Base-by-base conservation (phyloP, 1,140 invertebrate genomes). In the Maconellicoccus hirsutus region DNA sequence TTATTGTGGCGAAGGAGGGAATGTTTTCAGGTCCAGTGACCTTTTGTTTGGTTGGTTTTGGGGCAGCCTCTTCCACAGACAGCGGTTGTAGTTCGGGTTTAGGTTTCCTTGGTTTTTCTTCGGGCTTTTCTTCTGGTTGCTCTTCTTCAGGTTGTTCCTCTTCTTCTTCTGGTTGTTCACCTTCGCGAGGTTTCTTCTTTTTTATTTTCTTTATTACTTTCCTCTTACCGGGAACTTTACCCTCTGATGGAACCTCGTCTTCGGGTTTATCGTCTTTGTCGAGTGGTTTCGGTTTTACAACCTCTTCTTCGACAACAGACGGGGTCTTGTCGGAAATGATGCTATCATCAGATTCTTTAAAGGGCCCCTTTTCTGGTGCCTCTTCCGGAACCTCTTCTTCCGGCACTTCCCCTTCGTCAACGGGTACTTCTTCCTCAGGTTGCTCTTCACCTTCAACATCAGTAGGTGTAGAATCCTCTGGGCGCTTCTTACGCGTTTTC, bases 1-100 rank as follows among this genome's bases (percentile, higher is more conserved):
- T 87, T 14, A 87, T 80, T 72, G 82, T 78, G 21, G 82, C 83
- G 74, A 87, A 88, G 72, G 84, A 82, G 26, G 83, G 81, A 7
- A 82, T 77, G 71, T 82, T 80, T 75, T 73, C 76, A 33, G 79
- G 81, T 75, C 78, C 81, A 69, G 78, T 75, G 76, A 81, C 82
- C 23, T 76, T 80, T 66, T 79, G 75, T 77, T 81, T 82, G 21
- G 75, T 80, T 69, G 78, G 79, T 74, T 78, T 81, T 0, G 80
- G 77, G 77, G 78, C 79, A 74, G 79, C 82, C 52, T 78, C 77
- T 76, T 83, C 74, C 12, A 77, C 71, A 59, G 74, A 21, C 7
- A 69, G 42, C 39, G 61, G 69, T 27, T 72, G 70, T 23, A 70
- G 70, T n/a, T 63, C 59, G 25, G 39, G 42, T 25, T 72, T 73